Percentiles rank a stretch among this genome's conserved stretches.
Conservation (phyloP, 2,113 vertebrate genomes). For the Petaurus breviceps region DNA sequence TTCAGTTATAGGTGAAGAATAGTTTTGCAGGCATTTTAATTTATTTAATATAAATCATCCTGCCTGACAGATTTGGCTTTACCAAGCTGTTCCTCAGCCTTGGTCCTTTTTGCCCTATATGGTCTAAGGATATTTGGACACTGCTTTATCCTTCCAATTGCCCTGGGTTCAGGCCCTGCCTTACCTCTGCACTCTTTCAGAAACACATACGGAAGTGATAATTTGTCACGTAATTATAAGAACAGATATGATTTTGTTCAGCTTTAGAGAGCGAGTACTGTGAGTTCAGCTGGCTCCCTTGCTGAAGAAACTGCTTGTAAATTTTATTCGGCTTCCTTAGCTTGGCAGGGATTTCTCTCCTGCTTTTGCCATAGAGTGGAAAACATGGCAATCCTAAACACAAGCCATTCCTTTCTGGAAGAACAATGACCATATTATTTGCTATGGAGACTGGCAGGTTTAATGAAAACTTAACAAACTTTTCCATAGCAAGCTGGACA, state of each 20-base stretch:
- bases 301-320: constrained; percentile 68
- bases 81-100: background rate
- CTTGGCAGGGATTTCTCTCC: constrained; percentile 71
- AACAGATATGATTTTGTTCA: constrained; percentile 69
- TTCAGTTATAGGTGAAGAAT: constrained; percentile 53
- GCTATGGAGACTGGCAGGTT: constrained; percentile 54
- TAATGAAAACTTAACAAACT: constrained; percentile 71
- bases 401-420: constrained; percentile 66
- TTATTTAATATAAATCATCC: constrained; percentile 30
- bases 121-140: background rate
- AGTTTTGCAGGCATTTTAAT: constrained; percentile 41
- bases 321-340: constrained; percentile 56
- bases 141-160: constrained; percentile 33
- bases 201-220: constrained; percentile 35
- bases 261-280: constrained; percentile 59
- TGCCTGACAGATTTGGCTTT: constrained; percentile 20
- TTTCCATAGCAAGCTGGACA: constrained; percentile 63
- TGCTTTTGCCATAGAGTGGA: constrained; percentile 60
- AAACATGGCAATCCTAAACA: constrained; percentile 70
- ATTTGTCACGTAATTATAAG: constrained; percentile 50
- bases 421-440: constrained; percentile 69
- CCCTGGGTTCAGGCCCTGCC: background rate
- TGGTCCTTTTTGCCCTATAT: background rate
- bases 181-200: constrained; percentile 43
- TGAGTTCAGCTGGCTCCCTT: constrained; percentile 64